A percentile compares a stretch with the other conserved stretches of the same genome.
Evolutionary conservation across 1,140 invertebrate genomes (phyloP).

Genomic region (Pogonomyrmex californicus): DNA sequence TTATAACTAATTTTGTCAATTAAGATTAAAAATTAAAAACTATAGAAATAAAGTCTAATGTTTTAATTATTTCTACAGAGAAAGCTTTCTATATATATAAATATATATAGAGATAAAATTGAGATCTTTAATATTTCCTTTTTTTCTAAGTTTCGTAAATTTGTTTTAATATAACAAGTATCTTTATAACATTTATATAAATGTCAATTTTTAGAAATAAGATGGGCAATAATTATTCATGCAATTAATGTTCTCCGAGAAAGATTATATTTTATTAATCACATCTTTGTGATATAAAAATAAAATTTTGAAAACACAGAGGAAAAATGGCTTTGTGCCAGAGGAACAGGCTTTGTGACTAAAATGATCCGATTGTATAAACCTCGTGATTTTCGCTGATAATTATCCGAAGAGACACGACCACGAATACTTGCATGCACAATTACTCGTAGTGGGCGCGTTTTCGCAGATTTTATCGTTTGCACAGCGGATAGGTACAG

Average conservation of each 20-base stretch:
- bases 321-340: too few relatives aligned
- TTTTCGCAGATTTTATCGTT: conserved; percentile 80
- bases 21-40: neutral
- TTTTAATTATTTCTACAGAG: neutral
- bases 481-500: conserved; percentile 67
- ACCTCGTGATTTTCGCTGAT: conserved; percentile 65
- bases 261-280: neutral
- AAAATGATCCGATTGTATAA: conserved; percentile 27
- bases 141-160: neutral
- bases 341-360: neutral
- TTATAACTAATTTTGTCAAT: neutral
- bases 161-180: neutral
- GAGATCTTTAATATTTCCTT: neutral
- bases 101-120: neutral
- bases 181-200: neutral
- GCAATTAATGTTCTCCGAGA: neutral
- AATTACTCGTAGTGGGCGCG: conserved; percentile 78
- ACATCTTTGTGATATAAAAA: neutral
- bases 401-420: conserved; percentile 64
- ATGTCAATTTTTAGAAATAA: neutral
- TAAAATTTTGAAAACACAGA: neutral
- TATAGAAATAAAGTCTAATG: neutral
- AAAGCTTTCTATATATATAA: neutral
- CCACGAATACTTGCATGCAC: conserved; percentile 67
- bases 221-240: too few relatives aligned